These are phyloP conservation scores for Serripes groenlandicus DNA, from an alignment of 2,888 invertebrate species.

Conservation along the genomic window DNA sequence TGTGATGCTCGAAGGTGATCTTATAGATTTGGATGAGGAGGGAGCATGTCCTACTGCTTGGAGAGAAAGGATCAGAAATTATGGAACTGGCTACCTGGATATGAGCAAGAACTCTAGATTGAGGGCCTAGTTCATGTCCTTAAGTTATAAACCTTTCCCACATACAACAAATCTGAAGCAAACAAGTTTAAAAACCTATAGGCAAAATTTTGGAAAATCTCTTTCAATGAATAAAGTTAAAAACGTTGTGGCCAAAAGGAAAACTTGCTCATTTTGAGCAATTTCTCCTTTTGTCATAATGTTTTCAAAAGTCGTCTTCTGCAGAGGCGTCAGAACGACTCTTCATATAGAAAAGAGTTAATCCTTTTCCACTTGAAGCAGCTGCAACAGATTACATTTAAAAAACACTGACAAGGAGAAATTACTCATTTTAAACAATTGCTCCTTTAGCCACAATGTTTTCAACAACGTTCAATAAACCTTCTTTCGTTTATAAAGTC, in stretches of 20 bases:
- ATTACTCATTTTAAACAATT: neutral
- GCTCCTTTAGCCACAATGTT: neutral
- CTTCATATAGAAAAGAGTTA: no score
- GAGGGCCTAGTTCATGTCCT: no score
- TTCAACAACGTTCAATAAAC: neutral
- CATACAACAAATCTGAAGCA: no score
- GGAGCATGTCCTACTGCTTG: neutral
- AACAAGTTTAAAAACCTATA: no score
- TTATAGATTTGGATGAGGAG: neutral
- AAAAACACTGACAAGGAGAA: neutral
- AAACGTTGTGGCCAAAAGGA: neutral
- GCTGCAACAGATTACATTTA: neutral
- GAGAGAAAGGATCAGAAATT: neutral
- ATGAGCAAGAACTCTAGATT: no score
- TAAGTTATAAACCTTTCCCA: no score
- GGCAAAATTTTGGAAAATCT: neutral
- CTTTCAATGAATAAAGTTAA: neutral
- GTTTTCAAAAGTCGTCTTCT: neutral
- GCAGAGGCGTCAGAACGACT: no score
- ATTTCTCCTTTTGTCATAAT: neutral
- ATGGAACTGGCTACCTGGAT: no score
- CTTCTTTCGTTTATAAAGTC: neutral
- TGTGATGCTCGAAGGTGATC: constrained; percentile 19
- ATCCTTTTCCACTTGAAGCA: neutral
- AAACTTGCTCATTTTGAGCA: neutral